Percentiles rank a stretch among this genome's conserved stretches.
Conservation (phyloP, 2,888 invertebrate genomes). For the Drosophila infuscata region DNA sequence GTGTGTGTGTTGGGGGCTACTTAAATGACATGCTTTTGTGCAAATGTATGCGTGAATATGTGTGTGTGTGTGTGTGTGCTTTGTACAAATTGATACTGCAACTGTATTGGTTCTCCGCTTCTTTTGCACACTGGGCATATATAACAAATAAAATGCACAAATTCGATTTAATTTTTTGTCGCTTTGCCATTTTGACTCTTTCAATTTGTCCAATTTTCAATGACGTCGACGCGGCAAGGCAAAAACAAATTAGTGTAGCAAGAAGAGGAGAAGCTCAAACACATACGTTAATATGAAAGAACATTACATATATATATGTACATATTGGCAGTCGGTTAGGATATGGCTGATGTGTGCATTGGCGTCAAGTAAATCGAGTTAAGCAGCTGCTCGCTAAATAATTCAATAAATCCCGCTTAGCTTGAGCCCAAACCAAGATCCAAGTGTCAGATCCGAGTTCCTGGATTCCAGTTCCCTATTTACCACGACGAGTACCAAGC, state of each 20-base stretch:
- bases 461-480: conserved; percentile 12
- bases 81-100: conserved; percentile 69
- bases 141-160: not conserved
- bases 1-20: conserved; percentile 58
- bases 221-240: conserved; percentile 68
- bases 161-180: conserved; percentile 34
- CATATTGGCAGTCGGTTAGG: conserved; percentile 17
- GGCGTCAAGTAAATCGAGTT: conserved; percentile 73
- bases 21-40: conserved; percentile 64
- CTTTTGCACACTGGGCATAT: conserved; percentile 15
- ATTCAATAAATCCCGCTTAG: conserved; percentile 77
- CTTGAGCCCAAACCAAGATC: conserved; percentile 38
- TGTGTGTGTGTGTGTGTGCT: conserved; percentile 25
- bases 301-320: not conserved
- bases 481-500: conserved; percentile 27
- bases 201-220: conserved; percentile 79
- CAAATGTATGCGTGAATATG: not conserved
- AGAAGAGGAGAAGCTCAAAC: conserved; percentile 8
- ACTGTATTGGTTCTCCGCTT: conserved; percentile 35
- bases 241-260: conserved; percentile 68
- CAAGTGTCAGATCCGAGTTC: conserved; percentile 35
- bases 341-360: conserved; percentile 41
- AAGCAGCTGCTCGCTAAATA: conserved; percentile 79
- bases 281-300: not conserved
- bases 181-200: conserved; percentile 71